Base-by-base conservation (phyloP, 1,140 invertebrate genomes). In the Macrobrachium nipponense region DNA sequence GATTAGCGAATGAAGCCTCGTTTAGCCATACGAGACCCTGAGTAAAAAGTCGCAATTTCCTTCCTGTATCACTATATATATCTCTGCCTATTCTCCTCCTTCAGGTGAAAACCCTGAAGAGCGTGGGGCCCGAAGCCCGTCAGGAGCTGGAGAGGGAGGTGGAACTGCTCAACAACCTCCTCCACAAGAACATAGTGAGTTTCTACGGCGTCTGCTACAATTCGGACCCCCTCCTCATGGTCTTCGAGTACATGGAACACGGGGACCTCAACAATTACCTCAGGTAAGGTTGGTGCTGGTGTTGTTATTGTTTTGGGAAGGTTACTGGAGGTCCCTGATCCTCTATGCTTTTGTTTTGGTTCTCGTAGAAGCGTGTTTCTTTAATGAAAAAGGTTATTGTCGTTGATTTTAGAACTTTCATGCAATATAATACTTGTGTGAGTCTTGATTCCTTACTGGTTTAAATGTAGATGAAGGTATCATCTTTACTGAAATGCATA, bases 101-200 rank as follows among this genome's bases (percentile, higher is more conserved):
- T 18, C 75, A 88, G 88, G 76, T 93, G 60, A 93, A 92, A 88
- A 92, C 92, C 5, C 87, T 93, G 51, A 91, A 92, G 80, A 91
- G 91, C 43, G 89, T 90, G 73, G 90, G 90, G 11, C 90, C 89
- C 3, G 91, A 92, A 87, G 90, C 92, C 1, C 90, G 91, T 70
- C 91, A 91, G 85, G 92, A 93, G 80, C 92, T 93, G 81, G 90
- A 92, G 77, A 89, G 91, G n/a, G 92, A 93, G 89, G 91, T 92
- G 23, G 90, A 91, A n/a, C 89, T 91, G 23, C 91, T 93, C 90
- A 90, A 91, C 5, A 91, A 92, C 86, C 89, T 93, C 86, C 89
- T 91, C 51, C 92, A 93, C 89, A 91, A 91, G 36, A 89, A 90
- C 68, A 89, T 90, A 17, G 86, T 89, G 36, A 80, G 82, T 20